These are phyloP conservation scores for Dynastes grantii DNA, from an alignment of 2,888 invertebrate species.

Conservation along the genomic window DNA sequence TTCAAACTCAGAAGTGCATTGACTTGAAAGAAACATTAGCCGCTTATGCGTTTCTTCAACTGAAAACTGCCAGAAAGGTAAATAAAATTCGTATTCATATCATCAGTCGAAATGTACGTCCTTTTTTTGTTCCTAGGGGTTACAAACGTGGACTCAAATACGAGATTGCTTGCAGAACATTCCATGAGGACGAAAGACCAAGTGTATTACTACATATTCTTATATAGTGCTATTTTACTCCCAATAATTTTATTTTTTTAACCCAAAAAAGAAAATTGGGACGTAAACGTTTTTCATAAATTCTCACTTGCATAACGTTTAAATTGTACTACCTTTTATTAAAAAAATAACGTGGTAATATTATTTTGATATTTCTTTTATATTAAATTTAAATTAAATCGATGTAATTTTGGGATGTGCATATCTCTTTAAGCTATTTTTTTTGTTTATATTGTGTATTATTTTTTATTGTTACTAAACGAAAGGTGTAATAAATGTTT, in stretches of 20 bases:
- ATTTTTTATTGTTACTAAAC: constrained; percentile 35
- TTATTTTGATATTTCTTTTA: constrained; percentile 13
- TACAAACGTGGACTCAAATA: constrained; percentile 85
- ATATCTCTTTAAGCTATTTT: constrained; percentile 33
- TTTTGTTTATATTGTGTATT: constrained; percentile 24
- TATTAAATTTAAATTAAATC: constrained; percentile 9
- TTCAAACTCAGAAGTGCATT: constrained; percentile 81
- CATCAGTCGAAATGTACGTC: neutral
- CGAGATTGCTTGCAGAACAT: constrained; percentile 83
- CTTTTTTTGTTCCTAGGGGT: constrained; percentile 73
- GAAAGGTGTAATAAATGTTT: constrained; percentile 33
- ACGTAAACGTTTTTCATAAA: neutral
- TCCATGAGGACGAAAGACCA: constrained; percentile 71
- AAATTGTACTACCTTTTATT: neutral
- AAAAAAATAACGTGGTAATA: neutral
- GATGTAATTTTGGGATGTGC: neutral
- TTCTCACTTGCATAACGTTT: constrained; percentile 3
- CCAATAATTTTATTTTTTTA: constrained; percentile 3
- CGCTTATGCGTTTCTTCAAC: constrained; percentile 80
- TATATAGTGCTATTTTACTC: neutral
- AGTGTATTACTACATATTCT: constrained; percentile 8
- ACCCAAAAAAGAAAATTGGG: neutral
- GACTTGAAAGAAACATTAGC: constrained; percentile 82
- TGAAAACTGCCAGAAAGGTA: constrained; percentile 85
- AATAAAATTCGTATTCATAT: constrained; percentile 46